A percentile compares a stretch with the other conserved stretches of the same genome.
phyloP scores from a whole-genome alignment of 2,113 vertebrate species.

The Chelonoidis abingdonii region DNA sequence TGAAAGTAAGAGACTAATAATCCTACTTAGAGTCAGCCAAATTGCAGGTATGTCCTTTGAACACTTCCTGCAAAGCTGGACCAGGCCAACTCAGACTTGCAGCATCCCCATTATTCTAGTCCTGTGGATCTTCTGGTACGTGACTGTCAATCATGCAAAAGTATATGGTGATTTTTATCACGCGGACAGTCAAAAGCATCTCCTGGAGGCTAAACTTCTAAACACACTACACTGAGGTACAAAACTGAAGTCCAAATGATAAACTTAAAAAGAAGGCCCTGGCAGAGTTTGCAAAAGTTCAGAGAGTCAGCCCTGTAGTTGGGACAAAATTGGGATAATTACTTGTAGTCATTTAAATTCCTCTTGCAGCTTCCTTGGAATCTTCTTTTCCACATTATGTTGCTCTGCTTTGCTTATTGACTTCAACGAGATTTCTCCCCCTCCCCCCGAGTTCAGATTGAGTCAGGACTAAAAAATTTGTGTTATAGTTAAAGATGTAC shows the following conservation, averaged over 20 bases:
- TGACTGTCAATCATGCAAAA: background rate
- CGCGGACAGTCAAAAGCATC: background rate
- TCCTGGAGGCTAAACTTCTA: background rate
- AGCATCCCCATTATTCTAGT: background rate
- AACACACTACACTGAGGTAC: background rate
- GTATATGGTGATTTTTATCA: background rate
- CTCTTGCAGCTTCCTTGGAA: background rate
- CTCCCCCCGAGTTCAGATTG: background rate
- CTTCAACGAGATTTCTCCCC: accelerated
- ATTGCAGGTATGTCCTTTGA: background rate
- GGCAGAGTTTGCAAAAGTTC: background rate
- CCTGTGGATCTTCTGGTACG: background rate
- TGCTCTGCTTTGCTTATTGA: background rate
- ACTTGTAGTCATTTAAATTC: background rate
- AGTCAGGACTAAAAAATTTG: background rate
- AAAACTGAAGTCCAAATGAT: background rate
- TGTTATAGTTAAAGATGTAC: background rate
- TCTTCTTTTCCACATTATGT: background rate
- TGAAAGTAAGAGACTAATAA: background rate
- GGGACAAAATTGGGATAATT: background rate
- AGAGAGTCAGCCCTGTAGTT: background rate
- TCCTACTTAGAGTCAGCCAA: background rate
- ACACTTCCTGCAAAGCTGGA: background rate
- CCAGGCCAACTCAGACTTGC: background rate
- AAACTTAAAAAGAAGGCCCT: background rate